Evolutionary conservation across 2,113 vertebrate genomes (phyloP).

Genomic region (Terrapene triunguis): DNA sequence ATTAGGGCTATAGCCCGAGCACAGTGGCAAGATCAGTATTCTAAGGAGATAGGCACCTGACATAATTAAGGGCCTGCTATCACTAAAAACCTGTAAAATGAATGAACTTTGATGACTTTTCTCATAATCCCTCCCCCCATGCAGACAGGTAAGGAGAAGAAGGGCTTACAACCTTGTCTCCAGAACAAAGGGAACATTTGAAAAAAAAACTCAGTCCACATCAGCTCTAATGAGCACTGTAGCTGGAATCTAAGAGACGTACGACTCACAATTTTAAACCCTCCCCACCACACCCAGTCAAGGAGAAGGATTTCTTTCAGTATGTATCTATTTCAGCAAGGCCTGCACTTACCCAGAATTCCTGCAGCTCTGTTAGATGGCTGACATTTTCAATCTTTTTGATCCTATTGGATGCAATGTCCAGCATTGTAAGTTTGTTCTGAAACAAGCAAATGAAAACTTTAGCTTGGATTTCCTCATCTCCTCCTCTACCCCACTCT

Average conservation of each 20-base stretch:
- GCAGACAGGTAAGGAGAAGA: background rate
- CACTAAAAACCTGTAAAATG: background rate
- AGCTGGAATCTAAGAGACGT: background rate
- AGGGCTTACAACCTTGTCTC: background rate
- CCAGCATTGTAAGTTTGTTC: slow-evolving; percentile 98
- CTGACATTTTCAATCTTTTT: slow-evolving; percentile 97
- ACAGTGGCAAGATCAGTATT: background rate
- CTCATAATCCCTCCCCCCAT: background rate
- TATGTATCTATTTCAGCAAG: accelerated
- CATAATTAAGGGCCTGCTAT: background rate
- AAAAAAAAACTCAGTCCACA: background rate
- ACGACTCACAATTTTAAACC: accelerated
- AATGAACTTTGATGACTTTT: background rate
- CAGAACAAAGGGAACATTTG: background rate
- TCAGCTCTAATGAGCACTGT: background rate
- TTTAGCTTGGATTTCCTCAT: background rate
- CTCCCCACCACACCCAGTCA: background rate
- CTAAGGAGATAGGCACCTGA: background rate
- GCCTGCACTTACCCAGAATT: slow-evolving; percentile 91
- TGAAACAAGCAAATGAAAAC: slow-evolving; percentile 76
- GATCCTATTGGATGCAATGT: slow-evolving; percentile 95
- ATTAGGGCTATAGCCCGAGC: background rate
- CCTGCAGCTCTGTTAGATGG: slow-evolving; percentile 96
- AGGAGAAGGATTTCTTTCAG: background rate
- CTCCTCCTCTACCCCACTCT: background rate